Evolutionary conservation across 1,140 invertebrate genomes (phyloP), one percentile per base, ranked within the genome.

Genomic region (Calosoma granatense): DNA sequence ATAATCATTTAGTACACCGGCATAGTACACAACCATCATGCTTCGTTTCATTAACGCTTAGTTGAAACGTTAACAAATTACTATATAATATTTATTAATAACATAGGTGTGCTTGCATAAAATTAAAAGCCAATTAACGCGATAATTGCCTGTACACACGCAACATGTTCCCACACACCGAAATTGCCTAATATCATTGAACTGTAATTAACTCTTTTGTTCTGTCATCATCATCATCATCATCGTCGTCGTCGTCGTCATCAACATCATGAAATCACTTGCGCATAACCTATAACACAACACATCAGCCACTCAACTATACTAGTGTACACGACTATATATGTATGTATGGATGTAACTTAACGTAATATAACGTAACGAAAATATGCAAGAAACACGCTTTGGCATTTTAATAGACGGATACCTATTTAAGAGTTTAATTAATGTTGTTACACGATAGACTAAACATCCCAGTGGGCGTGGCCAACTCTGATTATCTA

Each of bases 391-490:
- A 14, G 51, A 56, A 56, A 60, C 43, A 51, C 57, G 54, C 59
- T 22, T 60, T 54, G 60, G 60, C 51, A 61, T 61, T 61, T 61
- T 61, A 61, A 61, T 61, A 56, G 60, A 61, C 55, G 47, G 57
- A 61, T 61, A 59, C 56, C 56, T 61, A 61, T 61, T 61, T 61
- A 61, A 61, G 60, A 55, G 47, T 59, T 61, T 59, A 61, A 62
- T 62, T 62, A 62, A 62, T 62, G 60, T 62, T 62, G 60, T 62
- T 59, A 62, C 58, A 58, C 55, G 60, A 62, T 62, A 60, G 57
- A 59, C 58, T 62, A 62, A 62, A 62, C 54, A 58, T 62, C 9
- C 15, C 36, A 30, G 53, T 59, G 60, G 60, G 60, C 58, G 60
- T 55, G 56, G 20, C 55, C 23, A 39, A 2, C 53, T 36, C 53